A percentile compares a stretch with the other conserved stretches of the same genome.
Conservation (phyloP, 2,888 invertebrate genomes). For the Scaptomyza caliginosa region DNA sequence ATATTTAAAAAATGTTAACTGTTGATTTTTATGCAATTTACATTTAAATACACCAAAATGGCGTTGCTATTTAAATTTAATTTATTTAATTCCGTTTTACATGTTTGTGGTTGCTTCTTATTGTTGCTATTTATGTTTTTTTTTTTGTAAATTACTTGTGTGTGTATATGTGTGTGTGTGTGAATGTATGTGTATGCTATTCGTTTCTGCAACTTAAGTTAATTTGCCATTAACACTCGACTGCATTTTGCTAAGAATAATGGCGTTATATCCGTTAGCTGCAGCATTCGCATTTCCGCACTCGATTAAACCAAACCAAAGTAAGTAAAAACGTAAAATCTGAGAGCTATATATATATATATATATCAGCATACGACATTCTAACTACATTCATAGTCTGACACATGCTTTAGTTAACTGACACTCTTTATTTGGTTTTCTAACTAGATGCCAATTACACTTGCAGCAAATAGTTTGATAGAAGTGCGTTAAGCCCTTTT, state of each 20-base stretch:
- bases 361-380: background rate
- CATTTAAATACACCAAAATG: constrained; percentile 77
- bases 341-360: too few species aligned
- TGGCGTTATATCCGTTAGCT: background rate
- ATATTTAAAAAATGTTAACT: constrained; percentile 82
- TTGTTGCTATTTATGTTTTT: constrained; percentile 2
- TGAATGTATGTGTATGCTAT: constrained; percentile 24
- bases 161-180: constrained; percentile 15
- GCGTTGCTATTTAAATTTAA: constrained; percentile 60
- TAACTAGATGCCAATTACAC: constrained; percentile 16
- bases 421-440: background rate
- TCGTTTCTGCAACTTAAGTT: constrained; percentile 27
- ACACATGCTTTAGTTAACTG: background rate
- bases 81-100: constrained; percentile 41
- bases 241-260: background rate
- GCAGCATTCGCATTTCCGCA: background rate
- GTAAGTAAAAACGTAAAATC: background rate
- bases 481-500: background rate
- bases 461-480: constrained; percentile 5
- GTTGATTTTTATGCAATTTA: constrained; percentile 82
- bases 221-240: constrained; percentile 12
- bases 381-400: constrained; percentile 2
- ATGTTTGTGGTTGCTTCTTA: constrained; percentile 8
- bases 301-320: background rate
- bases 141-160: constrained; percentile 9